A percentile compares a stretch with the other conserved stretches of the same genome.
Conservation (phyloP, 2,888 invertebrate genomes). For the Geotrupes spiniger region DNA sequence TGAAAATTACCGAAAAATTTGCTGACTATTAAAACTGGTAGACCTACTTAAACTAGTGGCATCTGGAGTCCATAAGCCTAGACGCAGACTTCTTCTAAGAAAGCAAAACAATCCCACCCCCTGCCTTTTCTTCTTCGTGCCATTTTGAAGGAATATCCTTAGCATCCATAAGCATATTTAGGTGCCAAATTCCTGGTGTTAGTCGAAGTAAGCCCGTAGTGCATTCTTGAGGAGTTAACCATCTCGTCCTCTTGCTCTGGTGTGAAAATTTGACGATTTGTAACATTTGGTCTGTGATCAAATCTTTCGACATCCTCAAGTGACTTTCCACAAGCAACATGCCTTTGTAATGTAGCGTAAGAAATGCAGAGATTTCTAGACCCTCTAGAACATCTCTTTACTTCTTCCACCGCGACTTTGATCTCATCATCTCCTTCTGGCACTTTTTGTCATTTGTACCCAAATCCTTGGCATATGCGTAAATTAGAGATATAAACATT, state of each 20-base stretch:
- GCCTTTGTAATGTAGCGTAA: too few relatives aligned
- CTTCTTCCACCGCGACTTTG: not conserved
- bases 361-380: too few relatives aligned
- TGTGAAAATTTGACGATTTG: not conserved
- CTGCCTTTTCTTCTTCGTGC: not conserved
- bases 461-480: too few relatives aligned
- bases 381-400: not conserved
- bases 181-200: not conserved
- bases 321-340: not conserved
- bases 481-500: too few relatives aligned
- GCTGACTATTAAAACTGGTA: not conserved
- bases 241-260: not conserved
- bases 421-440: not conserved
- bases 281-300: not conserved
- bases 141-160: not conserved
- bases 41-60: slow-evolving; percentile 1
- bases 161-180: not conserved
- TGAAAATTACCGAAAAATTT: not conserved
- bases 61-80: not conserved
- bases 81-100: not conserved
- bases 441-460: not conserved
- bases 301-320: not conserved
- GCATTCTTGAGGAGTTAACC: not conserved
- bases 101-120: not conserved
- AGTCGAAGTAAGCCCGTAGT: not conserved